Conservation (phyloP, 1,140 invertebrate species). For the Berghia stephanieae region DNA sequence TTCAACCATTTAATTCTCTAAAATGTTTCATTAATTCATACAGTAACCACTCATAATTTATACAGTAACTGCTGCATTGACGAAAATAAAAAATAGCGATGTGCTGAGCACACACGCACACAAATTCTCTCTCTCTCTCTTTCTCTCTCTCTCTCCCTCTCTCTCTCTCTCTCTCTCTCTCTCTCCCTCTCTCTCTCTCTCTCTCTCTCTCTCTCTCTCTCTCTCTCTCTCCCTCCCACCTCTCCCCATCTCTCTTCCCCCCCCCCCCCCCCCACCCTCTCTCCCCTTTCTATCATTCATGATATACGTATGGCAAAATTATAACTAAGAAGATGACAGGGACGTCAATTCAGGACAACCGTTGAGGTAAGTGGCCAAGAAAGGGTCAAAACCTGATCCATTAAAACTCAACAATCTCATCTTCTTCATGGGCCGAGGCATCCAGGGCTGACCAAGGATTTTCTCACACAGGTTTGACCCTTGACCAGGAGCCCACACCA, state of each 20-base stretch:
- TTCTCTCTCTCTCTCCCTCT: neutral
- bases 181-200: neutral
- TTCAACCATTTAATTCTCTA: too few species aligned
- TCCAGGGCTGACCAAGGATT: constrained; percentile 50
- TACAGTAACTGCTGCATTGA: neutral
- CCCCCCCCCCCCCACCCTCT: neutral
- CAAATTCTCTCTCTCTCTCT: constrained; percentile 13
- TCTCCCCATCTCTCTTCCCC: neutral
- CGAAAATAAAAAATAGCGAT: neutral
- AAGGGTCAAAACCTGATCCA: constrained; percentile 78
- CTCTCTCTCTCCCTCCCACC: neutral
- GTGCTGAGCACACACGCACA: neutral
- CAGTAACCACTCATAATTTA: too few species aligned
- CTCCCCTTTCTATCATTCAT: too few species aligned
- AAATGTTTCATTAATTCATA: too few species aligned
- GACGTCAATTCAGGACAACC: constrained; percentile 34
- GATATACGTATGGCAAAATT: too few species aligned
- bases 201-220: neutral
- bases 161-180: neutral
- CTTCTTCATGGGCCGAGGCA: constrained; percentile 70
- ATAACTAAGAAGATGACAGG: neutral
- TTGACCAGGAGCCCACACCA: constrained; percentile 79
- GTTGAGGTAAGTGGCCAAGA: constrained; percentile 82
- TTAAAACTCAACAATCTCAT: constrained; percentile 78
- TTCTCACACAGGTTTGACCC: constrained; percentile 75